Conservation (phyloP, 2,888 invertebrate genomes). For the Xanthorhoe designata region DNA sequence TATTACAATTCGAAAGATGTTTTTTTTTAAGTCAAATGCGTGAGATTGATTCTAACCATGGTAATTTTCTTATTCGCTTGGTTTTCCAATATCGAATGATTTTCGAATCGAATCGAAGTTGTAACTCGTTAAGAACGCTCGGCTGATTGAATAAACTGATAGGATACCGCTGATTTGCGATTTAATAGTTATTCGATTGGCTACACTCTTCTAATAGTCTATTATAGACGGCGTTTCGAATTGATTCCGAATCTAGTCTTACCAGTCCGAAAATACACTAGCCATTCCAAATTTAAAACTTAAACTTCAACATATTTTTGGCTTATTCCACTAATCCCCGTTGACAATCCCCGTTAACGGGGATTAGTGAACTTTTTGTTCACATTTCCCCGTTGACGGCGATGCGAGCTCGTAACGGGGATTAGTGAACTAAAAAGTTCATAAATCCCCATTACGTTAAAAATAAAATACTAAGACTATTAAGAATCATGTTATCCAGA, state of each 20-base stretch:
- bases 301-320: neutral
- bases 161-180: constrained; percentile 18
- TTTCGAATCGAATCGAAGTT: constrained; percentile 10
- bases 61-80: neutral
- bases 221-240: neutral
- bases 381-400: no score
- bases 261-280: constrained; percentile 1
- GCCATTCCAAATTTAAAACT: neutral
- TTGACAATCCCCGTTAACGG: no score
- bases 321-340: no score
- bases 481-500: no score
- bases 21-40: neutral
- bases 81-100: neutral
- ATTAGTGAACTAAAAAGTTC: no score
- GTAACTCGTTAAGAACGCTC: constrained; percentile 8
- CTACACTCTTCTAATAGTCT: neutral
- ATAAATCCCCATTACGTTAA: no score
- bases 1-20: neutral
- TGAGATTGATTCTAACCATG: no score
- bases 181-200: constrained; percentile 15
- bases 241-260: neutral
- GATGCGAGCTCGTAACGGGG: no score
- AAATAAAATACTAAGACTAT: no score
- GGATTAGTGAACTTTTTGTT: no score
- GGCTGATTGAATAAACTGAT: constrained; percentile 18